phyloP scores from a whole-genome alignment of 2,113 vertebrate species.

The Notothenia coriiceps region DNA sequence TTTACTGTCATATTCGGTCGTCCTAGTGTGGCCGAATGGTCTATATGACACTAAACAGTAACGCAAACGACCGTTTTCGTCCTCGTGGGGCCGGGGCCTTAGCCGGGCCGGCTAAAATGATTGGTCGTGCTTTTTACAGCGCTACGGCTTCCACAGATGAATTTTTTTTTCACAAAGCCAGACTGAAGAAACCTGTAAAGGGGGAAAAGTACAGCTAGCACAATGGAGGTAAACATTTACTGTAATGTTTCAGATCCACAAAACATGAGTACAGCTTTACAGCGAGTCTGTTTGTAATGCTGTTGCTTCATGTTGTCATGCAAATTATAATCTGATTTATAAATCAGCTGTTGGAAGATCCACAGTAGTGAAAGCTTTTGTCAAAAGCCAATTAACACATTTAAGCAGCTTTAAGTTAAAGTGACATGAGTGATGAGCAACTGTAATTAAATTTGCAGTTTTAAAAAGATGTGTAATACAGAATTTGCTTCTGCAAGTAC shows the following conservation, averaged over 20 bases:
- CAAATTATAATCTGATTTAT: conserved; percentile 20
- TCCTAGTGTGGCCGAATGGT: no score
- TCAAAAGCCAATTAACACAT: background rate
- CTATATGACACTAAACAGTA: no score
- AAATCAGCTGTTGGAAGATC: conserved; percentile 10
- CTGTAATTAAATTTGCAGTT: background rate
- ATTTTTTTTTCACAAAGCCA: background rate
- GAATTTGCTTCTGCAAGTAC: background rate
- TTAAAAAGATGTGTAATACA: background rate
- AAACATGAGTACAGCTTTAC: conserved; percentile 21
- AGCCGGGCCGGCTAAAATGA: no score
- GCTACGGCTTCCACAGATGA: no score
- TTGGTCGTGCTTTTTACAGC: no score
- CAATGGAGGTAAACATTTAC: conserved; percentile 51
- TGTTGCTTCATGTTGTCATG: background rate
- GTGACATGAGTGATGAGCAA: background rate
- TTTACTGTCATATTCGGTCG: no score
- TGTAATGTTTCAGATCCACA: conserved; percentile 7
- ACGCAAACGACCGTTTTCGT: no score
- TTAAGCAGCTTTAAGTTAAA: background rate
- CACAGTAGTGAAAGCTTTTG: background rate
- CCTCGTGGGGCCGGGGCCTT: no score
- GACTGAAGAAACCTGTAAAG: conserved; percentile 24
- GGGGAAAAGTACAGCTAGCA: conserved; percentile 7
- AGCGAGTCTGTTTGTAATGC: background rate